phyloP scores from a whole-genome alignment of 2,797 vertebrate genomes.

The Rousettus madagascariensis region DNA sequence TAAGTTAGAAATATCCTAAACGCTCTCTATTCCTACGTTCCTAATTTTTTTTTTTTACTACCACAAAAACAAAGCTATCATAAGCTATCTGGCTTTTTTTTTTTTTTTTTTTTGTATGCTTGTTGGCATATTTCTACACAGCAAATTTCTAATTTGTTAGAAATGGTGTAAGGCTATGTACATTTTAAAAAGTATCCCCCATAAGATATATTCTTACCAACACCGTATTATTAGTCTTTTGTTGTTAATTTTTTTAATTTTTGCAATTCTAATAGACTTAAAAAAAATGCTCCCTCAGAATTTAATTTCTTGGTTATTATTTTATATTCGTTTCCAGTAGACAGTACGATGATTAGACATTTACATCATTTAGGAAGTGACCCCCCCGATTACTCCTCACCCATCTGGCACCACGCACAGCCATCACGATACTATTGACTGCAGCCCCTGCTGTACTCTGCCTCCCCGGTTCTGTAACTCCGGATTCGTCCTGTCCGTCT shows the following conservation, averaged over 20 bases:
- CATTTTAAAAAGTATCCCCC: neutral
- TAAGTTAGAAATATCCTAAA: conserved; percentile 3
- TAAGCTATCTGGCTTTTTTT: neutral
- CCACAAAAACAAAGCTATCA: conserved; percentile 6
- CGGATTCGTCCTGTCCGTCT: neutral
- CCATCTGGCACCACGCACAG: no score
- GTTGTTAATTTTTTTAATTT: neutral
- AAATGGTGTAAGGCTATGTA: neutral
- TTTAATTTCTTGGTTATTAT: neutral
- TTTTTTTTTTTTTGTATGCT: neutral
- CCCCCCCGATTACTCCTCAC: no score
- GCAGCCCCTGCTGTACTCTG: no score
- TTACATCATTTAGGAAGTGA: no score
- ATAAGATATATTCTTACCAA: neutral
- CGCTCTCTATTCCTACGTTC: neutral
- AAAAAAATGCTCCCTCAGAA: neutral
- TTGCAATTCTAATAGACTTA: neutral
- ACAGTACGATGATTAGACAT: no score
- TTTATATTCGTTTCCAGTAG: no score
- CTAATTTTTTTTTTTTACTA: neutral
- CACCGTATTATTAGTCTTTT: neutral
- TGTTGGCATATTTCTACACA: neutral
- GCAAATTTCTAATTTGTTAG: neutral
- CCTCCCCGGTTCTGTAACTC: no score
- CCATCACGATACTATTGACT: no score